Conservation (phyloP, 2,113 vertebrate genomes). For the Tonatia bakeri region DNA sequence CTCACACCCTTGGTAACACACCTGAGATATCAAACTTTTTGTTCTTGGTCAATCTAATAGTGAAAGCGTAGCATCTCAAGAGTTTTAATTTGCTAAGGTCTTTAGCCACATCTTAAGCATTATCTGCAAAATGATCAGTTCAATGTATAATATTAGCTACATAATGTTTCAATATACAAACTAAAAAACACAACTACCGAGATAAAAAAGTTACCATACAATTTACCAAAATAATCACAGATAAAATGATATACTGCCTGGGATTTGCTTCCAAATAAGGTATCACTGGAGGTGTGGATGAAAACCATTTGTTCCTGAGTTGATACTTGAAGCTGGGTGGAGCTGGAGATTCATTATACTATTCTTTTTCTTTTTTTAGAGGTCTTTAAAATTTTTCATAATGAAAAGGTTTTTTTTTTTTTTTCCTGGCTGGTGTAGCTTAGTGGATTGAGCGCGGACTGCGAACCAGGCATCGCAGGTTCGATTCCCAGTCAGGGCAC, state of each 20-base stretch:
- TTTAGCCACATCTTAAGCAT: not conserved
- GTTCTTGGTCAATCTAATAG: not conserved
- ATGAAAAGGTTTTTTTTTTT: not conserved
- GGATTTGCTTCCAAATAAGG: not conserved
- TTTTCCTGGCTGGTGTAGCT: no score
- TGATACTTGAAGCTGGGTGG: not conserved
- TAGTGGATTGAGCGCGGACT: no score
- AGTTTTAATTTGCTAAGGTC: not conserved
- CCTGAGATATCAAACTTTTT: not conserved
- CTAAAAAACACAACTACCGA: not conserved
- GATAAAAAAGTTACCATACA: not conserved
- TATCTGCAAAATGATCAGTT: not conserved
- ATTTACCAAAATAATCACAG: not conserved
- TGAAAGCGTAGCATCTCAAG: not conserved
- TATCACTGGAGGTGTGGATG: not conserved
- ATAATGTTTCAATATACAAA: not conserved
- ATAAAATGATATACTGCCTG: not conserved
- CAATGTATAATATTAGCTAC: not conserved
- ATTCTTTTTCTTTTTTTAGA: not conserved
- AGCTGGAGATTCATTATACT: not conserved
- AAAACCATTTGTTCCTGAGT: not conserved
- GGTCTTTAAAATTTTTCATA: not conserved
- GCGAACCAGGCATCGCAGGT: no score
- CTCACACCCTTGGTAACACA: not conserved
- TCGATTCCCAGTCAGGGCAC: no score